Conservation (phyloP, 2,888 invertebrate genomes). For the Ennomos quercinarius region DNA sequence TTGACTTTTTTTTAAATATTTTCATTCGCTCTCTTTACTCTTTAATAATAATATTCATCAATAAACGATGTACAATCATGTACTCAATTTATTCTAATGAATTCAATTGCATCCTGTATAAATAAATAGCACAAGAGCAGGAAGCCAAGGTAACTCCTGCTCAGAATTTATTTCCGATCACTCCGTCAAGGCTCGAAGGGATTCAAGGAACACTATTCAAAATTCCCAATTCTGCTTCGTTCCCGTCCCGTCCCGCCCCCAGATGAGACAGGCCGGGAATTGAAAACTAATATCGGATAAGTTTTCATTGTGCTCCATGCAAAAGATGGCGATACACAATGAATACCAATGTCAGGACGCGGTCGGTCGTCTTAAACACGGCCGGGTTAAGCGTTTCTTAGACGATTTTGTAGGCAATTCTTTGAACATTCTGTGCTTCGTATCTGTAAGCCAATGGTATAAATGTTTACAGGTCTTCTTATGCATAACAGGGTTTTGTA, state of each 20-base stretch:
- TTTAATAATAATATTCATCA: too few relatives aligned
- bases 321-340: slow-evolving; percentile 29
- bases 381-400: slow-evolving; percentile 10
- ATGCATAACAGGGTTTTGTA: too few relatives aligned
- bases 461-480: too few relatives aligned
- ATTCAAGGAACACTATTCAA: slow-evolving; percentile 18
- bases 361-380: slow-evolving; percentile 11
- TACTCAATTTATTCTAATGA: too few relatives aligned
- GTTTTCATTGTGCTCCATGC: slow-evolving; percentile 52
- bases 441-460: too few relatives aligned
- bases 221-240: slow-evolving; percentile 21
- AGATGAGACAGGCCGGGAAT: slow-evolving; percentile 51
- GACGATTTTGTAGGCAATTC: slow-evolving; percentile 6
- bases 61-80: too few relatives aligned
- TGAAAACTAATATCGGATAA: slow-evolving; percentile 65
- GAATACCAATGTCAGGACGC: slow-evolving; percentile 31
- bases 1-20: too few relatives aligned
- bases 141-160: slow-evolving; percentile 7
- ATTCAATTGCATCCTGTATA: too few relatives aligned
- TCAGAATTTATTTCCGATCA: slow-evolving; percentile 15
- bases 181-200: slow-evolving; percentile 13
- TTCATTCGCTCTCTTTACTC: too few relatives aligned
- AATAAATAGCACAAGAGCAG: neutral
- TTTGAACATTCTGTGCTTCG: neutral
- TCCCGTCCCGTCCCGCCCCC: slow-evolving; percentile 10